Evolutionary conservation across 2,113 vertebrate genomes (phyloP).

Genomic region (Pogona vitticeps): DNA sequence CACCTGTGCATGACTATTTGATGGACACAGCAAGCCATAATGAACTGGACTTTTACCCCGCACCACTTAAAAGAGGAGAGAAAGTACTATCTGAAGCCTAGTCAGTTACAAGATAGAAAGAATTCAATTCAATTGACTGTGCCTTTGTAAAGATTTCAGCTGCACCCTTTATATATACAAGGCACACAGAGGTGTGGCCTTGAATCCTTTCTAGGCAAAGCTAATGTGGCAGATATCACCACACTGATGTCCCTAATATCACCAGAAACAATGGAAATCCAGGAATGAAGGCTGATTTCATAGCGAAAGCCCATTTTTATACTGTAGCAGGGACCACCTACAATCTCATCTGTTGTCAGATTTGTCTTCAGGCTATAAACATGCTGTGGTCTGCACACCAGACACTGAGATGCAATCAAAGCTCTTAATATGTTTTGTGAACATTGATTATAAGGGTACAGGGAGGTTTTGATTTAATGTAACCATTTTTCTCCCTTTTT

Average conservation of each 20-base stretch:
- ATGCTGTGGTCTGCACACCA: not conserved
- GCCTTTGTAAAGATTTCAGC: too few species aligned
- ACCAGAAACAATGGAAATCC: not conserved
- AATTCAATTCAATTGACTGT: not conserved
- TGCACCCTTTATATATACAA: not conserved
- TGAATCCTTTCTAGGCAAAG: not conserved
- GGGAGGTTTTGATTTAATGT: not conserved
- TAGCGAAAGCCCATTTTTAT: not conserved
- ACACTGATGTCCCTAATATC: not conserved
- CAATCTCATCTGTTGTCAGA: not conserved
- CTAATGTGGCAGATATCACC: too few species aligned
- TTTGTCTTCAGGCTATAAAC: not conserved
- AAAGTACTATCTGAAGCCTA: not conserved
- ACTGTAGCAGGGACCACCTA: not conserved
- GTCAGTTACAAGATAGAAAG: not conserved
- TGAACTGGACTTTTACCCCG: too few species aligned
- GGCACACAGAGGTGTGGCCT: not conserved
- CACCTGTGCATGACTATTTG: not conserved
- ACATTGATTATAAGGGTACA: not conserved
- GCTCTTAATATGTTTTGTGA: not conserved
- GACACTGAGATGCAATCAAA: not conserved
- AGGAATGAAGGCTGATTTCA: not conserved
- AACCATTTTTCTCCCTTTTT: not conserved
- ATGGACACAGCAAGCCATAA: not conserved
- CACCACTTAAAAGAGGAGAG: not conserved